phyloP scores from a whole-genome alignment of 2,113 vertebrate species.

The Corythornis vintsioides region DNA sequence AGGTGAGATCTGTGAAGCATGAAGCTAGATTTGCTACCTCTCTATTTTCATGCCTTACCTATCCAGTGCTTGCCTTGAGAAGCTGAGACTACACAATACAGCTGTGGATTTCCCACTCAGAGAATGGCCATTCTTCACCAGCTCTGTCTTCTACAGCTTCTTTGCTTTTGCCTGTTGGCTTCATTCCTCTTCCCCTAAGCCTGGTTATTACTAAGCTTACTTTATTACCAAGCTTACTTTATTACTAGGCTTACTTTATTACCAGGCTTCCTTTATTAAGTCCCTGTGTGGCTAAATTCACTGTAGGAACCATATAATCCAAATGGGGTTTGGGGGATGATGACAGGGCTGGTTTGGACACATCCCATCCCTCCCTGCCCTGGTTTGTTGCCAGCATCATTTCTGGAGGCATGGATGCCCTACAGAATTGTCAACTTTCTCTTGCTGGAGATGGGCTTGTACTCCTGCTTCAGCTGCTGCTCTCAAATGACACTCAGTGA shows the following conservation, averaged over 20 bases:
- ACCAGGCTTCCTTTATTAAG: not conserved
- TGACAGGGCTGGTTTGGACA: not conserved
- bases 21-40: not conserved
- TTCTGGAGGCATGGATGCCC: not conserved
- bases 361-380: not conserved
- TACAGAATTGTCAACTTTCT: not conserved
- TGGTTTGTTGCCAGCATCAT: not conserved
- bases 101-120: not conserved
- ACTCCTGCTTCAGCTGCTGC: not conserved
- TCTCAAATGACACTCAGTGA: not conserved
- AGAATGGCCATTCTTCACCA: not conserved
- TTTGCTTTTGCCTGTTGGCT: conserved; percentile 6
- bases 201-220: not conserved
- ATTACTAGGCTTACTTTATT: not conserved
- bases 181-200: conserved; percentile 12
- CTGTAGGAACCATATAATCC: not conserved
- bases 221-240: not conserved
- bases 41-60: not conserved
- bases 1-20: not conserved
- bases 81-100: not conserved
- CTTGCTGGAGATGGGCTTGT: not conserved
- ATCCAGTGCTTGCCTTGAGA: not conserved
- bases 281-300: not conserved
- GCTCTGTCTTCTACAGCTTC: conserved; percentile 19
- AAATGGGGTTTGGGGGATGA: not conserved